Evolutionary conservation across 1,140 invertebrate genomes (phyloP), one percentile per base, ranked within the genome.

Genomic region (Pseudomyrmex cubaensis): DNA sequence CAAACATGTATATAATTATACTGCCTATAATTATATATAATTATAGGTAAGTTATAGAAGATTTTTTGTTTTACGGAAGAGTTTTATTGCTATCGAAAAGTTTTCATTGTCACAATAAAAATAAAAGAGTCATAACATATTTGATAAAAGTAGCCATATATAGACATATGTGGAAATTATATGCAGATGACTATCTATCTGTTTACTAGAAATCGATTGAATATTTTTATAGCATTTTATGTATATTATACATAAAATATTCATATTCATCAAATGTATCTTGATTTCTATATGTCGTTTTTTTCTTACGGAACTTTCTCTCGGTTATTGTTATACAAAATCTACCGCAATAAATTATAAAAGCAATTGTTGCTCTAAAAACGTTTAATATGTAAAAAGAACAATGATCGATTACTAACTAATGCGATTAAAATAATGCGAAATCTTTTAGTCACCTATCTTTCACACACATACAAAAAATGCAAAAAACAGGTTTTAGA

Each of bases 401-500:
- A 35, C 5, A 7, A 35, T 5, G 59, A 76, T 54, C 7, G 48
- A 8, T 66, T 12, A 52, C n/a, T 12, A 17, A 20, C 15, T 48
- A 59, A 52, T 76, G 35, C 8, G n/a, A 2, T n/a, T n/a, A n/a
- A 54, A 54, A 15, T 50, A 25, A 52, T 9, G 13, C 8, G 5
- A 8, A 15, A 4, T 9, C 67, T 35, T 8, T 35, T 35, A 10
- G 25, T 9, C 25, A 80, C 67, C 70, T 48, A 80, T 66, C 76
- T 80, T 80, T 46, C 15, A 48, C 52, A 56, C 25, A 57, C 35
- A 57, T 17, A 25, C 17, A n/a, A 20, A 25, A 50, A 44, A 63
- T 2, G 10, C 46, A 70, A 54, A 78, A 78, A 78, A 78, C 54
- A 54, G 44, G 66, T 70, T 78, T 70, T 57, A 52, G 54, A 70